Evolutionary conservation across 2,888 invertebrate species (phyloP), one percentile per base, ranked within the genome.

Genomic region (Caenorhabditis panamensis): DNA sequence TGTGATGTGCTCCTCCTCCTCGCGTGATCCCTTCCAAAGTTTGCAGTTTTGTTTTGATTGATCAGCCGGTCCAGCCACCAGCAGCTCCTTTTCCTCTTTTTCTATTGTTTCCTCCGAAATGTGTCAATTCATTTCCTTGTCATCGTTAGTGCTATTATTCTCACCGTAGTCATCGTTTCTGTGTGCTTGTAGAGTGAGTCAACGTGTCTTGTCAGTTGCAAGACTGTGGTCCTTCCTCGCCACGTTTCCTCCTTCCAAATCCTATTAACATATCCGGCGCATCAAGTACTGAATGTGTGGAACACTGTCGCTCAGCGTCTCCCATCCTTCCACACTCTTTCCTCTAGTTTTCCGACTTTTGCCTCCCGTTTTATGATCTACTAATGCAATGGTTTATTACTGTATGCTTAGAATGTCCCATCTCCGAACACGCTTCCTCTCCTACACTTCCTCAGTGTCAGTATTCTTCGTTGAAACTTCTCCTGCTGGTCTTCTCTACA

Each of bases 371-470:
- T 71, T 71, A 71, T 71, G 71, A 71, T 71, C 62, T 72, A 58
- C 72, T 63, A 63, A 72, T 72, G 72, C 58, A 64, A 72, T 73
- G 59, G 73, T 73, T 73, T 73, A 73, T 73, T 73, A 73, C 71
- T 75, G 75, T 75, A 75, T 75, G 67, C 67, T 67, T 75, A 66
- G 66, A n/a, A n/a, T n/a, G n/a, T n/a, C n/a, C n/a, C 54, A 67
- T 16, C 66, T 28, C 51, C 26, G 49, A 36, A 59, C 66, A 44
- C 54, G 66, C 28, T 58, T 58, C 22, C 31, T 22, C 36, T 18
- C 51, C 31, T 13, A 31, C 31, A 31, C 31, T 31, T 31, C 47
- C n/a, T 8, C 22, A 18, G 36, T 64, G 9, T 20, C 41, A 41
- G 13, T 41, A 13, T 16, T 41, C 41, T 16, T 41, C 41, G 13